phyloP scores from a whole-genome alignment of 2,888 invertebrate species.

The Coecobrya sp. region DNA sequence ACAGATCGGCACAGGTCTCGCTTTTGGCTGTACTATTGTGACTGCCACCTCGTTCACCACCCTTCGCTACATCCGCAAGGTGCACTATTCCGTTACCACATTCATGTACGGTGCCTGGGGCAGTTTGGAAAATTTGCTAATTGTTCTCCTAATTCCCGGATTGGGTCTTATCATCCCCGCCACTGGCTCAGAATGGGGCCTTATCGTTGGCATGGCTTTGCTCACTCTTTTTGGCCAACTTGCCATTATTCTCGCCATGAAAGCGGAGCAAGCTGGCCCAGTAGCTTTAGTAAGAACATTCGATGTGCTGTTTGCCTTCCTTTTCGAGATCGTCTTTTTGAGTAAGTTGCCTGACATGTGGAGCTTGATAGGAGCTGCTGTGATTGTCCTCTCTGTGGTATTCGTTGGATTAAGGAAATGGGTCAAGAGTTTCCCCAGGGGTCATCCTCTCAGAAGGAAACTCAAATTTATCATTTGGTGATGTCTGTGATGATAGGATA shows the following conservation, averaged over 20 bases:
- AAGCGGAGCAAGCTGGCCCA: conserved; percentile 96
- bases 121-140: conserved; percentile 78
- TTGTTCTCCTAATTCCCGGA: conserved; percentile 78
- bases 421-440: conserved; percentile 68
- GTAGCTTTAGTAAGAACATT: conserved; percentile 96
- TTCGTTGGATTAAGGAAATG: conserved; percentile 81
- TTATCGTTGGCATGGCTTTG: conserved; percentile 89
- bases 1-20: conserved; percentile 81
- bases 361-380: conserved; percentile 78
- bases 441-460: conserved; percentile 59
- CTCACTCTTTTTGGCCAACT: conserved; percentile 97
- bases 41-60: conserved; percentile 90
- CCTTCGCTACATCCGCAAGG: conserved; percentile 93
- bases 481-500: no score
- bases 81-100: conserved; percentile 97
- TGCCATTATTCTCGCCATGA: conserved; percentile 94
- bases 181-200: conserved; percentile 71
- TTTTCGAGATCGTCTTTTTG: conserved; percentile 91
- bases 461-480: conserved; percentile 68
- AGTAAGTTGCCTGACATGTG: conserved; percentile 78
- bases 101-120: conserved; percentile 87
- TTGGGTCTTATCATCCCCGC: conserved; percentile 69
- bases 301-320: conserved; percentile 96
- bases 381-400: conserved; percentile 73
- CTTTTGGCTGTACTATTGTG: conserved; percentile 82